Evolutionary conservation across 2,113 vertebrate genomes (phyloP).

Genomic region (Ornithorhynchus anatinus): DNA sequence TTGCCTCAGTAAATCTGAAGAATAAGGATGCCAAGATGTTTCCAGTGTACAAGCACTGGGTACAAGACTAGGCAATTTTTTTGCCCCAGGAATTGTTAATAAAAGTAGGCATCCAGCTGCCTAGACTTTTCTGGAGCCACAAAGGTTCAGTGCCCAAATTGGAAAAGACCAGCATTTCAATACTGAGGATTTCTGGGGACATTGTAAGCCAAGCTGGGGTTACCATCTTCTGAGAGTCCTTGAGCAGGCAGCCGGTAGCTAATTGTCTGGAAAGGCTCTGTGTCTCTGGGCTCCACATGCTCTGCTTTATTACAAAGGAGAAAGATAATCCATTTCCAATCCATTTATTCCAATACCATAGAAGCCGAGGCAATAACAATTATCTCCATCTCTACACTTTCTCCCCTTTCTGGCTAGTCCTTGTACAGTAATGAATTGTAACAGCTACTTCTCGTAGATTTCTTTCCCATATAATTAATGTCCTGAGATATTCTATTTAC

Average conservation of each 20-base stretch:
- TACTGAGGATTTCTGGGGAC: neutral
- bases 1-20: too few relatives aligned
- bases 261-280: neutral
- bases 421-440: constrained; percentile 82
- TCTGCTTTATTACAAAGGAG: constrained; percentile 64
- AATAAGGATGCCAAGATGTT: too few relatives aligned
- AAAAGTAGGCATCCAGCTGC: too few relatives aligned
- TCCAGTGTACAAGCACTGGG: too few relatives aligned
- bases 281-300: neutral
- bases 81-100: neutral
- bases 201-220: neutral
- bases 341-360: constrained; percentile 70
- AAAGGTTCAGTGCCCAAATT: too few relatives aligned
- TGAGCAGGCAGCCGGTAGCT: neutral
- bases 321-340: constrained; percentile 75
- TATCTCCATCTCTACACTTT: constrained; percentile 75
- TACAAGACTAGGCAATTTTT: neutral
- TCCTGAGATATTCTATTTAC: constrained; percentile 82
- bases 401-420: constrained; percentile 72
- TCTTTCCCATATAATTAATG: constrained; percentile 79
- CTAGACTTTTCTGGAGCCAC: too few relatives aligned
- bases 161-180: too few relatives aligned
- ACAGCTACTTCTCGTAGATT: constrained; percentile 74
- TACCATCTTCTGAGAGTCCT: neutral
- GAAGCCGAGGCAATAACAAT: constrained; percentile 73